Evolutionary conservation across 2,888 invertebrate species (phyloP), one percentile per base, ranked within the genome.

Genomic region (Mycalesis mineus): DNA sequence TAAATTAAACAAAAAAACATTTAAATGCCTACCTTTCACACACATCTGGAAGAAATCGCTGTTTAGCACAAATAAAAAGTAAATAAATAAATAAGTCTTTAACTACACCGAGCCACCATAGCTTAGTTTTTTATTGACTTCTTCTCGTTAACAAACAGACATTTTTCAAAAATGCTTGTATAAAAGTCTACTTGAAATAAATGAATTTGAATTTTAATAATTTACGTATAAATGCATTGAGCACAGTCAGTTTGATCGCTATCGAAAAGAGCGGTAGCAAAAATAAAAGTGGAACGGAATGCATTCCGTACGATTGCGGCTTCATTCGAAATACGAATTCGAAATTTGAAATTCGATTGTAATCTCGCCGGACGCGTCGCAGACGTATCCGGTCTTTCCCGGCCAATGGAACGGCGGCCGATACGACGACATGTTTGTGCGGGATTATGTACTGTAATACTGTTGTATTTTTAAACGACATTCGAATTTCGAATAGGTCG

Each of bases 331-430:
- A 60, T 55, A 57, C 60, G 59, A 62, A 56, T 64, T 60, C 56
- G 65, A 65, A 63, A 65, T 67, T 65, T 67, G 64, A 68, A 65
- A 65, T 65, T 66, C 61, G 66, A 66, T 66, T 62, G 63, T 58
- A 57, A 61, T 66, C 60, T 51, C 45, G 62, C 60, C 63, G 63
- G 61, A 65, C 55, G 64, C 58, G 57, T 47, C 63, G 65, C 63
- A 64, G 67, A 67, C 65, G 59, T 63, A 59, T 65, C 65, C 65
- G 63, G 63, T 51, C 51, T 50, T 55, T 51, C 42, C 42, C 41
- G 49, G 33, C 40, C 51, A 62, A 51, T 56, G 47, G 56, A 50
- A 57, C 52, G 42, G 40, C 50, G 36, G 49, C 54, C 50, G 36
- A 55, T 60, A 41, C 22, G 37, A 53, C 52, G 41, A 39, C 15